Percentiles rank a stretch among this genome's conserved stretches.
phyloP scores from a whole-genome alignment of 35 echinoderm and acorn worm species.

The Diadema setosum region DNA sequence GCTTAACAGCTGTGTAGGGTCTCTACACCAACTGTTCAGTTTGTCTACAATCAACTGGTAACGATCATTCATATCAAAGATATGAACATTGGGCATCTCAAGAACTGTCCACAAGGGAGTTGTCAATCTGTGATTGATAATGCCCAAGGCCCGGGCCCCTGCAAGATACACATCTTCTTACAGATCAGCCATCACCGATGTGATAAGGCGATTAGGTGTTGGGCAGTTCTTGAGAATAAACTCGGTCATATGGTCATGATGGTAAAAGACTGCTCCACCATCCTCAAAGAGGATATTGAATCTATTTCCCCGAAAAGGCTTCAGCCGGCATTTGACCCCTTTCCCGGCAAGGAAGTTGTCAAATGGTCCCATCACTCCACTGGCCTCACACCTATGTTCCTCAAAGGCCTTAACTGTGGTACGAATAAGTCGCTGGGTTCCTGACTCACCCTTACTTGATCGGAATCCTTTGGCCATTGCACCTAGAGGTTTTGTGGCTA shows the following conservation, averaged over 20 bases:
- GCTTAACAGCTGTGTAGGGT: slow-evolving; percentile 12
- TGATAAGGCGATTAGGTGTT: slow-evolving; percentile 25
- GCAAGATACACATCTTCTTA: slow-evolving; percentile 30
- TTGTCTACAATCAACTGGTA: slow-evolving; percentile 28
- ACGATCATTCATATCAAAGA: slow-evolving; percentile 30
- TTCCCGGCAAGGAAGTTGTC: slow-evolving; percentile 29
- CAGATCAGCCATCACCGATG: slow-evolving; percentile 26
- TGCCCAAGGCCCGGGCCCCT: slow-evolving; percentile 20
- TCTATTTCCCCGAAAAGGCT: slow-evolving; percentile 38
- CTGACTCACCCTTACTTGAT: slow-evolving; percentile 48
- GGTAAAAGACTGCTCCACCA: slow-evolving; percentile 40
- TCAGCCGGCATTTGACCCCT: neutral
- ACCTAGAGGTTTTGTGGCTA: slow-evolving; percentile 22
- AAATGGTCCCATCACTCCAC: slow-evolving; percentile 55
- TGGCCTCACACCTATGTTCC: slow-evolving; percentile 50
- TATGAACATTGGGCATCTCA: neutral
- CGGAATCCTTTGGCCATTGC: slow-evolving; percentile 46
- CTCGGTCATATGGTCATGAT: slow-evolving; percentile 50
- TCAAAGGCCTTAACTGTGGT: slow-evolving; percentile 49
- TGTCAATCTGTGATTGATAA: slow-evolving; percentile 42
- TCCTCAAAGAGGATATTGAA: slow-evolving; percentile 43
- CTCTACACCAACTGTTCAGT: neutral
- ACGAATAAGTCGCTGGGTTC: slow-evolving; percentile 20
- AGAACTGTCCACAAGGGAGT: neutral
- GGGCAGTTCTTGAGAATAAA: slow-evolving; percentile 32